Evolutionary conservation across 2,113 vertebrate genomes (phyloP).

Genomic region (Dryoscopus gambensis): DNA sequence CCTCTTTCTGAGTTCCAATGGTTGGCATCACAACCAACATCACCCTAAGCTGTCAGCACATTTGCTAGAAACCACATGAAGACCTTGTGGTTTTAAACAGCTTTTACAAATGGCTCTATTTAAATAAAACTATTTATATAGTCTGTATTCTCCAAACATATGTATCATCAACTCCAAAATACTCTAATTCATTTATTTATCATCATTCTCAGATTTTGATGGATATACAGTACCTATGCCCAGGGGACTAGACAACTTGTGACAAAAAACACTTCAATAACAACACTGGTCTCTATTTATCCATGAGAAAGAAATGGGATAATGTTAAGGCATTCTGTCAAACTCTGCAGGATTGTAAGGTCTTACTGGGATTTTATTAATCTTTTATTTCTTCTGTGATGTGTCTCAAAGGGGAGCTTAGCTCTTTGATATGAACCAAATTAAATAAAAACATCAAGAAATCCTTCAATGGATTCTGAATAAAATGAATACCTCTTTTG

Average conservation of each 20-base stretch:
- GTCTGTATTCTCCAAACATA: background rate
- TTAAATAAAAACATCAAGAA: conserved; percentile 70
- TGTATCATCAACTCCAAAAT: background rate
- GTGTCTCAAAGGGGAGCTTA: conserved; percentile 57
- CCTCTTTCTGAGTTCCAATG: background rate
- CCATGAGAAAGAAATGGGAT: background rate
- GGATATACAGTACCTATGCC: background rate
- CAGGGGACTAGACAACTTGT: background rate
- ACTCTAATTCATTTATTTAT: background rate
- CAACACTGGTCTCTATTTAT: background rate
- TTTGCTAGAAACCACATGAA: background rate
- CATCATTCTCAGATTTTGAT: background rate
- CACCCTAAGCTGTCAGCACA: background rate
- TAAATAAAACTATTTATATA: background rate
- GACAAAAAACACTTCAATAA: background rate
- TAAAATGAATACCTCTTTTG: conserved; percentile 65
- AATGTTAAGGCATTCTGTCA: conserved; percentile 51
- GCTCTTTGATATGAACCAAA: conserved; percentile 54
- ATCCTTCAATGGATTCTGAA: conserved; percentile 55
- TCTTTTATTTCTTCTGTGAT: conserved; percentile 64
- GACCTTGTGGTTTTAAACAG: background rate
- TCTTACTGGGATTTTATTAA: conserved; percentile 60
- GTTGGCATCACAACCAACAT: background rate
- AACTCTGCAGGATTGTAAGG: conserved; percentile 18
- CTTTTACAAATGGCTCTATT: background rate